A percentile compares a stretch with the other conserved stretches of the same genome.
phyloP scores from a whole-genome alignment of 2,113 vertebrate species.

The Thamnaconus septentrionalis region DNA sequence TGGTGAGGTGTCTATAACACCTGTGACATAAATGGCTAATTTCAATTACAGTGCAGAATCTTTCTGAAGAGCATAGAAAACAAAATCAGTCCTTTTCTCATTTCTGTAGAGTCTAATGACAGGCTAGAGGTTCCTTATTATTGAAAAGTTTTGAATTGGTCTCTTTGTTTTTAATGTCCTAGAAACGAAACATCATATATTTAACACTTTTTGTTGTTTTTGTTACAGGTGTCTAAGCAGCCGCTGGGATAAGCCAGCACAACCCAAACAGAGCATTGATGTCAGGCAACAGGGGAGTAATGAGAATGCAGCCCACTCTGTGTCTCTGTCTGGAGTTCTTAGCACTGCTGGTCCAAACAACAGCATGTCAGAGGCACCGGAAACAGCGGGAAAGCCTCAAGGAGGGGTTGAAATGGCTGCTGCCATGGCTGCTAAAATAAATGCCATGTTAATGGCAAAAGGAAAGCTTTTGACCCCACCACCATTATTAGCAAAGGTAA shows the following conservation, averaged over 20 bases:
- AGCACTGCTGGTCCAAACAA: constrained; percentile 12
- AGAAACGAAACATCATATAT: too few relatives aligned
- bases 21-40: too few relatives aligned
- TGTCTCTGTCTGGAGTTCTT: constrained; percentile 36
- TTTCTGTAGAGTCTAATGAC: too few relatives aligned
- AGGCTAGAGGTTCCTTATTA: too few relatives aligned
- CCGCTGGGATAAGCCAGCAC: constrained; percentile 76
- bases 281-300: constrained; percentile 45
- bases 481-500: constrained; percentile 75
- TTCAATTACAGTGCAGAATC: too few relatives aligned
- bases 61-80: too few relatives aligned
- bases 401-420: constrained; percentile 89
- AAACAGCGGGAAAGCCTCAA: constrained; percentile 36
- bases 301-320: constrained; percentile 45
- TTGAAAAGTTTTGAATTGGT: too few relatives aligned
- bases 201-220: too few relatives aligned
- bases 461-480: constrained; percentile 89
- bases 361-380: constrained; percentile 15
- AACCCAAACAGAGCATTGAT: constrained; percentile 57
- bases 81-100: too few relatives aligned
- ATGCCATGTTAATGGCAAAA: constrained; percentile 96
- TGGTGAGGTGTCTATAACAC: too few relatives aligned
- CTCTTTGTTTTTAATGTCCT: too few relatives aligned
- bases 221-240: constrained; percentile 71
- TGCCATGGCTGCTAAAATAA: constrained; percentile 94